Conservation (phyloP, 2,888 invertebrate species). For the Euspilapteryx auroguttella region DNA sequence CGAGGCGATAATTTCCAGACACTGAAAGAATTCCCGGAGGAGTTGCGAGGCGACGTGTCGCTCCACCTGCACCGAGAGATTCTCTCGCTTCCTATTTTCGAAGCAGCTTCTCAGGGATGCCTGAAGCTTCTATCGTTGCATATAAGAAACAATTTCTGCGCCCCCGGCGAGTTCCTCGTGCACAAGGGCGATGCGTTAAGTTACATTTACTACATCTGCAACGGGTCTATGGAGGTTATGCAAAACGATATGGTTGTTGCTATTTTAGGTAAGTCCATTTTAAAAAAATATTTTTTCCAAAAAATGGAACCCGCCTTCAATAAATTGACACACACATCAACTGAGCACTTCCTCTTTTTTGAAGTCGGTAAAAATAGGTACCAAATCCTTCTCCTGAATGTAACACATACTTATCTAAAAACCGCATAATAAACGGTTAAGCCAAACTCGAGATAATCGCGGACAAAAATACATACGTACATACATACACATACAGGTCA, state of each 20-base stretch:
- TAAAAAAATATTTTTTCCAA: no score
- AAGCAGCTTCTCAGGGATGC: constrained; percentile 92
- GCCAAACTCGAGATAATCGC: no score
- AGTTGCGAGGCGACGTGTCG: constrained; percentile 91
- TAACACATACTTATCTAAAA: no score
- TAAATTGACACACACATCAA: no score
- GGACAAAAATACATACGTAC: no score
- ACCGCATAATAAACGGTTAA: no score
- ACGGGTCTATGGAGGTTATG: constrained; percentile 96
- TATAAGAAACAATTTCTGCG: constrained; percentile 93
- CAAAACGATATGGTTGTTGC: constrained; percentile 97
- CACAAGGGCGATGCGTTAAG: constrained; percentile 93
- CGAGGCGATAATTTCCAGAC: no score
- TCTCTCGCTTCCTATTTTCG: constrained; percentile 91
- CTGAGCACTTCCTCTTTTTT: no score
- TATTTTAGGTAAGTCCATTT: constrained; percentile 87
- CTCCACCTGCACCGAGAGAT: constrained; percentile 95
- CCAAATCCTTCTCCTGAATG: no score
- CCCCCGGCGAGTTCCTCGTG: constrained; percentile 92
- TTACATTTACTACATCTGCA: constrained; percentile 93
- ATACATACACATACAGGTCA: no score
- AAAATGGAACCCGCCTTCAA: no score
- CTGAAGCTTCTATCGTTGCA: constrained; percentile 89
- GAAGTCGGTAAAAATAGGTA: no score
- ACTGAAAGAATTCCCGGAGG: constrained; percentile 94